Evolutionary conservation across 2,113 vertebrate species (phyloP), one percentile per base, ranked within the genome.

Genomic region (Ctenodactylus gundi): DNA sequence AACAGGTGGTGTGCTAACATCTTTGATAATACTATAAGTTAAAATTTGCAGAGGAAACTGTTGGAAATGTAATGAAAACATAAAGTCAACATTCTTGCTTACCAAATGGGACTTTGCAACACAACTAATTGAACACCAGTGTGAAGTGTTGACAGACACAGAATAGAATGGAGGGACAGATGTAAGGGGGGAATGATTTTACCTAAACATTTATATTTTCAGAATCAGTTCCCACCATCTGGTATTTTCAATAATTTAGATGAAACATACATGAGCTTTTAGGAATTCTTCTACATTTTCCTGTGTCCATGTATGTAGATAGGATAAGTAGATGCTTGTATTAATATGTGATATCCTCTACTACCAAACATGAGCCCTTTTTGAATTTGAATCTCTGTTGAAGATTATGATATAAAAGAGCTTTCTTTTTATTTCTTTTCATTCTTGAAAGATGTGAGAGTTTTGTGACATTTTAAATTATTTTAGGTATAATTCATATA

Each of bases 1-100:
- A 97, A 91, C 78, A 98, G 86, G 91, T 97, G 88, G 67, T 91
- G 62, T 65, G 64, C 85, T 96, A 95, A 93, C 0, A 6, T 36
- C 5, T 97, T 96, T 97, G 93, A 94, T 97, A 83, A 94, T 96
- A 93, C 62, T 85, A 91, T 96, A 98, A 97, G 96, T 57, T 91
- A 92, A 90, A 95, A 94, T 90, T 97, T 96, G 64, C 81, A 83
- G 87, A 96, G 91, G 27, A 97, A 80, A 92, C 65, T 96, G 92
- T 80, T 95, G 87, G 70, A 98, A 97, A 95, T 96, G 81, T 81
- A 97, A 95, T 85, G 57, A 95, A 97, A 98, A 85, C 90, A 88
- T 91, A 97, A 97, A 97, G 58, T 89, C 55, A 94, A 96, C 94
- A 83, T 97, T 95, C 96, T 97, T 96, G 93, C 90, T 97, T 97